These are phyloP conservation scores for Mesaphorura yosii DNA, from an alignment of 1,140 invertebrate genomes.

Conservation along the genomic window DNA sequence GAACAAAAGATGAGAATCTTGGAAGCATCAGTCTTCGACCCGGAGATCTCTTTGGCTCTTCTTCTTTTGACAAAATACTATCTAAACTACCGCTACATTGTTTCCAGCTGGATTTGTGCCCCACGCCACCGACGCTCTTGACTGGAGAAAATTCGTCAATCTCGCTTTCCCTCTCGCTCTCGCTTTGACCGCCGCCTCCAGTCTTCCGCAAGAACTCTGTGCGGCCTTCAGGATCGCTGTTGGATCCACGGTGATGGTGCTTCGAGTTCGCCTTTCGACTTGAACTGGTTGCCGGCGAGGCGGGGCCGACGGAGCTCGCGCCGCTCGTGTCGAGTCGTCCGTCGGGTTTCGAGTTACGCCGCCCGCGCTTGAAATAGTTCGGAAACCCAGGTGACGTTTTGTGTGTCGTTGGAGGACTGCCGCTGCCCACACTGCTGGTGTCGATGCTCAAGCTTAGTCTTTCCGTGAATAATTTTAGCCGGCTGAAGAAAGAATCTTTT, in stretches of 20 bases:
- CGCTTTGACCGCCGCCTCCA: conserved; percentile 12
- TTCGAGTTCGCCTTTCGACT: neutral
- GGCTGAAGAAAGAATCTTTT: conserved; percentile 28
- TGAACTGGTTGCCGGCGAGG: no score
- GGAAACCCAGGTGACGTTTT: no score
- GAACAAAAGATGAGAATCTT: conserved; percentile 30
- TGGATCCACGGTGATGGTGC: conserved; percentile 22
- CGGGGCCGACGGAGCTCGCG: no score
- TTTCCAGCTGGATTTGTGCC: conserved; percentile 18
- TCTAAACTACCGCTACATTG: conserved; percentile 29
- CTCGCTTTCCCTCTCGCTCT: conserved; percentile 26
- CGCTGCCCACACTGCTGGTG: conserved; percentile 8
- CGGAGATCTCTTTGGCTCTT: conserved; percentile 24
- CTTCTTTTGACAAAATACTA: conserved; percentile 28
- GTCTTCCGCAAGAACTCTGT: neutral
- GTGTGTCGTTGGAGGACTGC: neutral
- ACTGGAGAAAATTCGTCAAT: neutral
- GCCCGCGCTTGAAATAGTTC: neutral
- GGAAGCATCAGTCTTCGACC: conserved; percentile 27
- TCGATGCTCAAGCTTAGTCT: conserved; percentile 16
- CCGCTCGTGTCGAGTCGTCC: no score
- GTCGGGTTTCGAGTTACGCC: no score
- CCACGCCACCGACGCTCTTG: neutral
- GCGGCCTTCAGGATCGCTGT: conserved; percentile 22
- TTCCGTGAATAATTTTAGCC: conserved; percentile 28